Percentiles rank a stretch among this genome's conserved stretches.
Conservation (phyloP, 2,797 vertebrate species). For the Peromyscus aztecus region DNA sequence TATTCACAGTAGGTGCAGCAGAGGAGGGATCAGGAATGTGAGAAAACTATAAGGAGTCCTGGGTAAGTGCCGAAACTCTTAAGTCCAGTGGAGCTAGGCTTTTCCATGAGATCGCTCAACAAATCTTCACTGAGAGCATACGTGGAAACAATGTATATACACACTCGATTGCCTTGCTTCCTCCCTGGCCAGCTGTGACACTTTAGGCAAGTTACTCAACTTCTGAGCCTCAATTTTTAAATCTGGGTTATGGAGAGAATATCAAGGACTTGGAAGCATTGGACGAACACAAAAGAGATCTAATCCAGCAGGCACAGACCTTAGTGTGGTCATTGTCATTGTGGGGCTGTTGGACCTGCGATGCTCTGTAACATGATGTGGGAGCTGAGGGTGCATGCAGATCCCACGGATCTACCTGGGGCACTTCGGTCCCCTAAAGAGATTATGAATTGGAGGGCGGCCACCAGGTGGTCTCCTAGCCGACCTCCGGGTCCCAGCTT, state of each 20-base stretch:
- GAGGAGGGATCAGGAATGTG: neutral
- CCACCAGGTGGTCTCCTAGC: neutral
- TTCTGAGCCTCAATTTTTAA: neutral
- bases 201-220: neutral
- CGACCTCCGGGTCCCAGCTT: neutral
- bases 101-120: neutral
- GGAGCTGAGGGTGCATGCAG: neutral
- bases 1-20: neutral
- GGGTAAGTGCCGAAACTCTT: neutral
- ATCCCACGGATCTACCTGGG: neutral
- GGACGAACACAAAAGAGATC: neutral
- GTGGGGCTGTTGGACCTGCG: neutral
- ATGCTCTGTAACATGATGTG: neutral
- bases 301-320: neutral
- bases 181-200: neutral
- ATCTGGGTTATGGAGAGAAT: neutral
- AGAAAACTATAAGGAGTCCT: neutral
- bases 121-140: accelerated
- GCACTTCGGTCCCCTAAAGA: neutral
- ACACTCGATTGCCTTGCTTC: neutral
- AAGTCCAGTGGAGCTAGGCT: neutral
- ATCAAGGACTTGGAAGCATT: accelerated
- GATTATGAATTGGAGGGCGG: accelerated
- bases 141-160: neutral
- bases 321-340: neutral